A percentile compares a stretch with the other conserved stretches of the same genome.
Evolutionary conservation across 64 coral and sea anemone genomes (phyloP).

Genomic region (Catalaphyllia jardinei): DNA sequence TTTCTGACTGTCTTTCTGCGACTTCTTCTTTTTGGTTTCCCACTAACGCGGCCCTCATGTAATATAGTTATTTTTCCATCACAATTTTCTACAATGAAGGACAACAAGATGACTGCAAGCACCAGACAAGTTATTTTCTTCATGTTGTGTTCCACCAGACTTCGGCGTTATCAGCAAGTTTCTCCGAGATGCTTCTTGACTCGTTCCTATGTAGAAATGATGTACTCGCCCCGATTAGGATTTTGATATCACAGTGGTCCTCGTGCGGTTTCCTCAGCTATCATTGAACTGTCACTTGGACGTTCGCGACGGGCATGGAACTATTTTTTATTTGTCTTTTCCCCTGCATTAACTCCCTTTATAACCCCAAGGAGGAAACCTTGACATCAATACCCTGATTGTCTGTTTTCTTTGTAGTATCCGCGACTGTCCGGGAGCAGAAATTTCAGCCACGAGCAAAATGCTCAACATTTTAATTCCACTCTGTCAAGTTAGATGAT

Average conservation of each 20-base stretch:
- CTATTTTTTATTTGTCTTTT: not conserved
- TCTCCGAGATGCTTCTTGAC: not conserved
- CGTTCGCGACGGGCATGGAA: not conserved
- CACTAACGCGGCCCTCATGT: not conserved
- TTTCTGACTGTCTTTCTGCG: not conserved
- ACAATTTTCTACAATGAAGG: conserved; percentile 4
- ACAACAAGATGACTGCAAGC: not conserved
- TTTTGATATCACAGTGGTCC: not conserved
- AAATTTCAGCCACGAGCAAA: conserved; percentile 49
- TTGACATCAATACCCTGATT: conserved; percentile 16
- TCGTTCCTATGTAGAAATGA: not conserved
- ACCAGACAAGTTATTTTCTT: not conserved
- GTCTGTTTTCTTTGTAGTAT: conserved; percentile 26
- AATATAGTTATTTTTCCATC: not conserved
- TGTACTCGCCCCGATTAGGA: not conserved
- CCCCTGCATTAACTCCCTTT: not conserved
- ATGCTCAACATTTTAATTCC: conserved; percentile 45
- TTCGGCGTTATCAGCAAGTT: no score
- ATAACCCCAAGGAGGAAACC: not conserved
- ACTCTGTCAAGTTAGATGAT: conserved; percentile 14
- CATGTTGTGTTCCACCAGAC: not conserved
- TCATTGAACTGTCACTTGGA: not conserved
- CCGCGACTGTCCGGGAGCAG: not conserved
- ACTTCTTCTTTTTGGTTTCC: not conserved
- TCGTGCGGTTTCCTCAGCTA: not conserved